These are phyloP conservation scores for Lysandra bellargus DNA, from an alignment of 2,888 invertebrate species.

Conservation along the genomic window DNA sequence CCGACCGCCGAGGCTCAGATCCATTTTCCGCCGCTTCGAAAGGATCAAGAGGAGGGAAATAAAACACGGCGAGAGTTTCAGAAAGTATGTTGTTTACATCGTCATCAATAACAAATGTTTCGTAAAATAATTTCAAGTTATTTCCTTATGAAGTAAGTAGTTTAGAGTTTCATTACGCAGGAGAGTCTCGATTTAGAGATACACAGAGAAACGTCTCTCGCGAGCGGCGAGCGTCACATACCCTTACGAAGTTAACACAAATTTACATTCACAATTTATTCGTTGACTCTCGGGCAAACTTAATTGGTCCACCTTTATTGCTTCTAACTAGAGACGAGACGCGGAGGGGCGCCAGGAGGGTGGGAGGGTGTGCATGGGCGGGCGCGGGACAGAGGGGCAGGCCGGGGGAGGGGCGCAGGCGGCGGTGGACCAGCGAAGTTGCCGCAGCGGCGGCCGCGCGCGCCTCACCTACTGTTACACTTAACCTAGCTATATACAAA, in stretches of 20 bases:
- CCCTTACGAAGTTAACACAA: conserved; percentile 49
- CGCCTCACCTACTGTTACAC: conserved; percentile 65
- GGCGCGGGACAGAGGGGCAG: conserved; percentile 34
- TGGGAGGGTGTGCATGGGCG: conserved; percentile 38
- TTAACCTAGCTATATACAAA: conserved; percentile 75
- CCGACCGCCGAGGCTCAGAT: too few species aligned
- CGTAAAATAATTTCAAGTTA: conserved; percentile 38
- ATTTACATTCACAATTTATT: conserved; percentile 74
- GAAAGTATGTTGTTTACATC: conserved; percentile 43
- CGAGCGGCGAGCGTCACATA: conserved; percentile 21
- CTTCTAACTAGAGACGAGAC: conserved; percentile 59
- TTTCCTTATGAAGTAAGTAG: conserved; percentile 37
- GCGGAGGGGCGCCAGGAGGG: conserved; percentile 41
- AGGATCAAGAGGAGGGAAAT: conserved; percentile 25
- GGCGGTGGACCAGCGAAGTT: conserved; percentile 72
- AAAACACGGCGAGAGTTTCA: conserved; percentile 36
- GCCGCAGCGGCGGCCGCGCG: conserved; percentile 58
- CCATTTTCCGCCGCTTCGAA: neutral
- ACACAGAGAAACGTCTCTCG: conserved; percentile 15
- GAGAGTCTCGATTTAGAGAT: conserved; percentile 28
- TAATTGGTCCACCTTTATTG: conserved; percentile 76
- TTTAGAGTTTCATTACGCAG: conserved; percentile 35
- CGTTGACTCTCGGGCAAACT: conserved; percentile 77
- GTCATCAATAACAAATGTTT: conserved; percentile 42
- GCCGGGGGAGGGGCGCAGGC: conserved; percentile 45